A percentile compares a stretch with the other conserved stretches of the same genome.
Evolutionary conservation across 2,888 invertebrate species (phyloP).

Genomic region (Linhomoeus sp.): DNA sequence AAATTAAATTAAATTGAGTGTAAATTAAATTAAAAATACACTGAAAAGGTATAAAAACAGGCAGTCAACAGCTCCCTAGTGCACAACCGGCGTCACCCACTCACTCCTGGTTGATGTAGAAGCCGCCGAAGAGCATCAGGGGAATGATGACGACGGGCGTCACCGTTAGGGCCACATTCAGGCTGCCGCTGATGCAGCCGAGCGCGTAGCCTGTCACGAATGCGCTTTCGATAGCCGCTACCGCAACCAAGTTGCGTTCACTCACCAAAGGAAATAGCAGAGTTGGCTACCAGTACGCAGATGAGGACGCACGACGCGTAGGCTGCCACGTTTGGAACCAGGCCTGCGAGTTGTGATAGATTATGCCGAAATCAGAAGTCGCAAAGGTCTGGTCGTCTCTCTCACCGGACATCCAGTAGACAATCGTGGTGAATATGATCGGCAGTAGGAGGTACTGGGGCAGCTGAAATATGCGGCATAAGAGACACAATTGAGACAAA

Average conservation of each 20-base stretch:
- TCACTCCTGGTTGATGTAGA: constrained; percentile 70
- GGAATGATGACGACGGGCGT: constrained; percentile 81
- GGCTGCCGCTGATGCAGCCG: constrained; percentile 59
- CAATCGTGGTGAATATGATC: constrained; percentile 55
- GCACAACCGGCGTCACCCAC: too few relatives aligned
- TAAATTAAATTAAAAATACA: too few relatives aligned
- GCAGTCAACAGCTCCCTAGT: too few relatives aligned
- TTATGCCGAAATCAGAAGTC: too few relatives aligned
- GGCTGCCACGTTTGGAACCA: constrained; percentile 14
- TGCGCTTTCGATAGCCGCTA: not conserved
- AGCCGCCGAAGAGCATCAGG: constrained; percentile 80
- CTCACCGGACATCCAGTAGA: constrained; percentile 66
- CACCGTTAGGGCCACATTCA: constrained; percentile 68
- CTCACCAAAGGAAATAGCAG: constrained; percentile 20
- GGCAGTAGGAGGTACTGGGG: constrained; percentile 67
- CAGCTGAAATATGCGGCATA: constrained; percentile 33
- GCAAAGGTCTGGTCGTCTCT: not conserved
- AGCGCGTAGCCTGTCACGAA: constrained; percentile 57
- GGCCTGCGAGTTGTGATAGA: too few relatives aligned
- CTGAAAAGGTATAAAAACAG: too few relatives aligned
- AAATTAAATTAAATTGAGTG: too few relatives aligned
- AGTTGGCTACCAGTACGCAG: constrained; percentile 16
- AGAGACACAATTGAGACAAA: constrained; percentile 30
- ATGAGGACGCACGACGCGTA: constrained; percentile 42
- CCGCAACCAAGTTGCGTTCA: too few relatives aligned